Base-by-base conservation (phyloP, 2,797 vertebrate species). In the Iguana delicatissima region DNA sequence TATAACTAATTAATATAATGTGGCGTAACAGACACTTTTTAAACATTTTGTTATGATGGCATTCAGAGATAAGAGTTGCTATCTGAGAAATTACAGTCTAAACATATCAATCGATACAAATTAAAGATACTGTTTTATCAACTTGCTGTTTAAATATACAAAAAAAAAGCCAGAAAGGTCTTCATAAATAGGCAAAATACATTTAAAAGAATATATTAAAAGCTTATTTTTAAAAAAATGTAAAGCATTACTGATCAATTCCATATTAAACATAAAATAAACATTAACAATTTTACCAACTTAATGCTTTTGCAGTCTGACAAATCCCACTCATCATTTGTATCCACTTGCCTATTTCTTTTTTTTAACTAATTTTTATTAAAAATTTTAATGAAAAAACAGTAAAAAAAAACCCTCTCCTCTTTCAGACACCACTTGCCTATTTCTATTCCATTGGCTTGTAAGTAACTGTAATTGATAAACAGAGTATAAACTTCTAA, bases 41-140 rank as follows among this genome's bases (percentile, higher is more conserved):
- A 38, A 80, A 89, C 2, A 4, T 8, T 93, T 92, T 92, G 42
- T 55, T 85, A 62, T 76, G 42, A 4, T 22, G n/a, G 57, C 57
- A 87, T 55, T 55, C 29, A 83, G 42, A 38, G 2, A 88, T 50
- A 86, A 32, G 38, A 64, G 20, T 13, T 29, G 7, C 38, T 76
- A 0, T 18, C 14, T 42, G 14, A 50, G 6, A 82, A 13, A 64
- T 77, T 35, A n/a, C 18, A 76, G 2, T 64, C 4, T 18, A 89
- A 93, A 77, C 1, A 87, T 90, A 72, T 67, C 32, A 80, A 14
- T n/a, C 2, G 73, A 69, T 10, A 12, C 55, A 84, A 84, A 26
- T 13, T 79, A 69, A 69, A 80, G 10, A 52, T 52, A 52, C 3
- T 16, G 9, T 80, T 80, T 87, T 87, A 29, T 13, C 18, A 18